These are phyloP conservation scores for Monodelphis domestica DNA, from an alignment of 2,797 vertebrate species.

Conservation along the genomic window DNA sequence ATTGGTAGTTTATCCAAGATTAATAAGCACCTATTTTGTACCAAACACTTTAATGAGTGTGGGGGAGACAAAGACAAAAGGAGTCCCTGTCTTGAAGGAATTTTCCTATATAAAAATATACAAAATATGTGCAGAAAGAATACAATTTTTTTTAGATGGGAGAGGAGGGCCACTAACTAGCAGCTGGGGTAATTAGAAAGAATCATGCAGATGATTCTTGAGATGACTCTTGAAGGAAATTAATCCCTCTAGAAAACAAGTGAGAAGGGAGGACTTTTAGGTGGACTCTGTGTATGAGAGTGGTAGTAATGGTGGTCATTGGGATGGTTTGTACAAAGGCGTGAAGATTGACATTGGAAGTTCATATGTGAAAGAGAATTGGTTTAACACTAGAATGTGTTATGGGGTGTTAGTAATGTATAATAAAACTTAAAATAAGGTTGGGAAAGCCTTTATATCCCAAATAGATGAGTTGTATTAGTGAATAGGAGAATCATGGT, in stretches of 20 bases:
- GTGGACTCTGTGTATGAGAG: background rate
- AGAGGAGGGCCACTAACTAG: background rate
- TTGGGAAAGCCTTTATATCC: background rate
- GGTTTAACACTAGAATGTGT: background rate
- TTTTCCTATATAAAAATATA: background rate
- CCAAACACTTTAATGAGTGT: background rate
- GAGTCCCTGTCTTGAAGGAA: background rate
- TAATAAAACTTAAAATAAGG: background rate
- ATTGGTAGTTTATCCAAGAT: background rate
- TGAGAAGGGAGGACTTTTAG: background rate
- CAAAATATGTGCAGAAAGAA: background rate
- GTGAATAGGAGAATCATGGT: background rate
- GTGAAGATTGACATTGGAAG: background rate
- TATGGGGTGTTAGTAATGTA: background rate
- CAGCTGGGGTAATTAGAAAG: background rate
- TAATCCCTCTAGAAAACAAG: background rate
- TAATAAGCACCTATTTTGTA: background rate
- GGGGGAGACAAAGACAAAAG: background rate
- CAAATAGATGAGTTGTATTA: background rate
- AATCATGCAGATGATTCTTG: background rate
- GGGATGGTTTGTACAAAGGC: background rate
- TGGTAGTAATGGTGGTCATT: background rate
- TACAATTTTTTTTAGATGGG: background rate
- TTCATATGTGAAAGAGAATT: background rate
- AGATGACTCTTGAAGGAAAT: background rate